Conservation (phyloP, 2,113 vertebrate species). For the Rhizomys pruinosus region DNA sequence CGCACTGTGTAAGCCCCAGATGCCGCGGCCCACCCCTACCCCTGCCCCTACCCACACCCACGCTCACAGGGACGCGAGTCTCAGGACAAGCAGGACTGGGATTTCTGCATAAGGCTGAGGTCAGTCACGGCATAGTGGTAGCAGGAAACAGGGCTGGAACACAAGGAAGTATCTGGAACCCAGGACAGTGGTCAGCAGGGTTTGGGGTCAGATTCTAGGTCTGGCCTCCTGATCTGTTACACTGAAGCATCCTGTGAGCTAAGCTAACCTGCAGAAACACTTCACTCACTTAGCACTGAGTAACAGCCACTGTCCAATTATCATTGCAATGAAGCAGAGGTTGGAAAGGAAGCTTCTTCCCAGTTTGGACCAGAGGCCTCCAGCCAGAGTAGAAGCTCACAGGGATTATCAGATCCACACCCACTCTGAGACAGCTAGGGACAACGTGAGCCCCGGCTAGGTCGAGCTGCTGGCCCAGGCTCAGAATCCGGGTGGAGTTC, state of each 20-base stretch:
- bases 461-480: background rate
- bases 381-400: background rate
- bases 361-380: background rate
- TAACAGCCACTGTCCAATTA: background rate
- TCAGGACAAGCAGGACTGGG: background rate
- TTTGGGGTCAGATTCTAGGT: background rate
- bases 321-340: too few relatives aligned
- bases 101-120: background rate
- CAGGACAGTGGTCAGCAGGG: rapidly evolving
- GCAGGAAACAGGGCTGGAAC: too few relatives aligned
- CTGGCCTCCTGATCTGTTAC: background rate
- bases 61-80: background rate
- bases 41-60: too few relatives aligned
- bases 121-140: background rate
- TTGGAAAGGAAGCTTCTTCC: background rate
- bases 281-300: background rate
- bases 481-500: background rate
- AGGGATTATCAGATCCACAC: background rate
- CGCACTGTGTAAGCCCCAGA: background rate
- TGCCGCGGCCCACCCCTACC: background rate
- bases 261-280: background rate
- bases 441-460: background rate
- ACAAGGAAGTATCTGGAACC: background rate
- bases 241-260: background rate
- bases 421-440: background rate